A percentile compares a stretch with the other conserved stretches of the same genome.
phyloP scores from a whole-genome alignment of 2,113 vertebrate genomes.

The Carettochelys insculpta region DNA sequence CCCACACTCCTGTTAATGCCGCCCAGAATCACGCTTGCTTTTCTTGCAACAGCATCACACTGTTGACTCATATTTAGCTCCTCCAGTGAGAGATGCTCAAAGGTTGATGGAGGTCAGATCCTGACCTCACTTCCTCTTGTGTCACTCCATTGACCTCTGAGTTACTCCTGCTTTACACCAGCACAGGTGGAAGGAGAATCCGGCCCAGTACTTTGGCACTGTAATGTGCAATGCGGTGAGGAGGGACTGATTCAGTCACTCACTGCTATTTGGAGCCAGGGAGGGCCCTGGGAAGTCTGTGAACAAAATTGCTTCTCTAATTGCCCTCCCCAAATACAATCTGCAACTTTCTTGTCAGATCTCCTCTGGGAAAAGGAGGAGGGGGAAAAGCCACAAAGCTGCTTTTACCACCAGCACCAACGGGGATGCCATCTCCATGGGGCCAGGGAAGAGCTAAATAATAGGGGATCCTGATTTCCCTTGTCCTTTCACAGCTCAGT shows the following conservation, averaged over 20 bases:
- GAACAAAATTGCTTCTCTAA: not conserved
- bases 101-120: not conserved
- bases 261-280: not conserved
- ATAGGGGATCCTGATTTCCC: not conserved
- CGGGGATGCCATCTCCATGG: not conserved
- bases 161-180: not conserved
- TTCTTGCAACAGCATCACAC: no score
- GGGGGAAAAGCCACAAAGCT: accelerated
- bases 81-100: not conserved
- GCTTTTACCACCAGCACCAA: accelerated
- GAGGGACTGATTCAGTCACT: not conserved
- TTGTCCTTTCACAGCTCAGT: no score
- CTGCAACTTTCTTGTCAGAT: not conserved
- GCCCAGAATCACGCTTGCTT: no score
- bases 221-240: not conserved
- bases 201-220: not conserved
- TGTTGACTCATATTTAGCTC: no score
- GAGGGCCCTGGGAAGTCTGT: accelerated
- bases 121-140: not conserved
- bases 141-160: not conserved
- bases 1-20: no score
- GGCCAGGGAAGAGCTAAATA: not conserved
- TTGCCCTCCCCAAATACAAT: not conserved
- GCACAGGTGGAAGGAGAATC: not conserved
- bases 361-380: not conserved